Evolutionary conservation across 2,888 invertebrate genomes (phyloP), one percentile per base, ranked within the genome.

Genomic region (Pimpla rufipes): DNA sequence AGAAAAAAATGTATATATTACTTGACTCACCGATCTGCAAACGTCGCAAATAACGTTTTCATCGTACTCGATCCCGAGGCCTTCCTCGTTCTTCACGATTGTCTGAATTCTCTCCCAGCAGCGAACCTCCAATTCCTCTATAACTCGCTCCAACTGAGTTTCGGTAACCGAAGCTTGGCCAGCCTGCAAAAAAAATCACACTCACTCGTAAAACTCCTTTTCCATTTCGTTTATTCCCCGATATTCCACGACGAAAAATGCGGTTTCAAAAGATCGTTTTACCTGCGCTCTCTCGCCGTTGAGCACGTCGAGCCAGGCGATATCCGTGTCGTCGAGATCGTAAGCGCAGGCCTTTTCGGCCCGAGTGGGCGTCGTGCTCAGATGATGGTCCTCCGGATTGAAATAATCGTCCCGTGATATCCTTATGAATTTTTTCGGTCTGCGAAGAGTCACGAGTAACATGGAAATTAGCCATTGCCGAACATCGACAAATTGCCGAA

Each of bases 11-110:
- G 16, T 37, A 18, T 16, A 59, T 62, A 62, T 37, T 81, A 75
- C 73, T 64, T 73, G 78, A 94, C 95, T 94, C 93, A 96, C 96
- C 90, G 98, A 98, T 91, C 98, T 96, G 93, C 99, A 99, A 85
- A 99, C 99, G 94, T 99, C 99, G 94, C 99, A 99, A 89, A 99
- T 98, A 85, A 99, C 98, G 94, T 99, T 99, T 94, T 99, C 99
- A 93, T 99, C 99, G 93, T 97, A 99, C 93, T 99, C 99, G 88
- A 99, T 98, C 81, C 98, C 99, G 80, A 98, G 95, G 57, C 98
- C 98, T 93, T 98, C 98, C 93, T 98, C 98, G 85, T 97, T 97
- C 93, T 98, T 97, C 89, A 98, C 96, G 89, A 98, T 97, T 83
- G 97, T 96, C 94, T 98, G 98, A 90, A 98, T 98, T 94, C 97